Conservation (phyloP, 1,140 invertebrate genomes). For the Drosophila subobscura region DNA sequence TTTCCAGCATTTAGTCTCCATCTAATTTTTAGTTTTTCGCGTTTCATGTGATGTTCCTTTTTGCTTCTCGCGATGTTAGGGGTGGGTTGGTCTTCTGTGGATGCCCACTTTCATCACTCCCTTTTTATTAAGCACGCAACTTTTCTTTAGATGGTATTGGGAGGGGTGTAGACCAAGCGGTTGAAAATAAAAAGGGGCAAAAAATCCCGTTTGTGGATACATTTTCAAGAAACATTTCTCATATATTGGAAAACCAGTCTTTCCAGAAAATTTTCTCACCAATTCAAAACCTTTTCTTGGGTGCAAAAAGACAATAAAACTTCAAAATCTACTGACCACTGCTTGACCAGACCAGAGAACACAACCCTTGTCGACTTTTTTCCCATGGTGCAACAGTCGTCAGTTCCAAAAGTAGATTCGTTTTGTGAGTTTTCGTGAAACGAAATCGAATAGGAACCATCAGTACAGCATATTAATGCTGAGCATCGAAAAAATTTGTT, state of each 20-base stretch:
- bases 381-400: too few species aligned
- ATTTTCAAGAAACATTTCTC: conserved; percentile 8
- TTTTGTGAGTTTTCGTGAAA: conserved; percentile 1
- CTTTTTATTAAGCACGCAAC: too few species aligned
- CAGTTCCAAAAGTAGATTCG: not conserved
- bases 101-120: too few species aligned
- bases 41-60: too few species aligned
- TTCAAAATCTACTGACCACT: conserved; percentile 25
- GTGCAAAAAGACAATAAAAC: conserved; percentile 49
- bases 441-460: too few species aligned
- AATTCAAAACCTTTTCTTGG: conserved; percentile 44
- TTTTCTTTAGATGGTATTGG: too few species aligned
- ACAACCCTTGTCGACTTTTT: conserved; percentile 21
- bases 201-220: conserved; percentile 31
- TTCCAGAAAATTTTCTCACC: conserved; percentile 60
- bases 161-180: too few species aligned
- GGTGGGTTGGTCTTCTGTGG: too few species aligned
- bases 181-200: conserved; percentile 22
- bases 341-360: conserved; percentile 30
- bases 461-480: too few species aligned
- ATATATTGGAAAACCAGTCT: conserved; percentile 46
- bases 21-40: too few species aligned
- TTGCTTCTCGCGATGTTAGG: too few species aligned
- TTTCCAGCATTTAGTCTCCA: not conserved
- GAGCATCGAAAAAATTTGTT: too few species aligned